Conservation (phyloP, 2,888 invertebrate genomes). For the Pecten maximus region DNA sequence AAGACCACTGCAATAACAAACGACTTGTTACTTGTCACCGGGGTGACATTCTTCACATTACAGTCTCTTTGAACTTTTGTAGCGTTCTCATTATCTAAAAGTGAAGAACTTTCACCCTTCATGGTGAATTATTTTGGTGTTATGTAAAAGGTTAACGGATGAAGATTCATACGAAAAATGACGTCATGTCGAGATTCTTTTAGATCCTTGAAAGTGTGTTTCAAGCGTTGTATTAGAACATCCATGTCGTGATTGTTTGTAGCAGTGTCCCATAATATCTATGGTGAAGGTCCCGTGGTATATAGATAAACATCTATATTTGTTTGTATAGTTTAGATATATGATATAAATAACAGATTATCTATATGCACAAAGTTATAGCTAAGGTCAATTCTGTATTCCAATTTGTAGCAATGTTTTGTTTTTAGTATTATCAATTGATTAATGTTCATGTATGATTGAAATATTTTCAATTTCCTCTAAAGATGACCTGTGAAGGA, state of each 20-base stretch:
- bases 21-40: neutral
- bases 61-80: neutral
- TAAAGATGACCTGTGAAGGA: no score
- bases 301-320: neutral
- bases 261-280: neutral
- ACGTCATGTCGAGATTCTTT: neutral
- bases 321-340: neutral
- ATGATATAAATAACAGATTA: no score
- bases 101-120: neutral
- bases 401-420: no score
- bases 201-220: neutral
- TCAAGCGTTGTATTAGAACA: neutral
- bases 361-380: no score
- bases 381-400: no score
- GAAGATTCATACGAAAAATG: neutral
- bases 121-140: neutral
- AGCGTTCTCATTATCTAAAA: neutral
- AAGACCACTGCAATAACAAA: neutral
- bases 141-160: neutral
- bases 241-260: neutral
- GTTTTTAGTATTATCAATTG: no score
- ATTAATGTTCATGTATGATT: no score
- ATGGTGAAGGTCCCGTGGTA: neutral
- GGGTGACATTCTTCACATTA: neutral
- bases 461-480: no score